These are phyloP conservation scores for Illadopsis cleaveri DNA, from an alignment of 2,113 vertebrate genomes.

Conservation along the genomic window DNA sequence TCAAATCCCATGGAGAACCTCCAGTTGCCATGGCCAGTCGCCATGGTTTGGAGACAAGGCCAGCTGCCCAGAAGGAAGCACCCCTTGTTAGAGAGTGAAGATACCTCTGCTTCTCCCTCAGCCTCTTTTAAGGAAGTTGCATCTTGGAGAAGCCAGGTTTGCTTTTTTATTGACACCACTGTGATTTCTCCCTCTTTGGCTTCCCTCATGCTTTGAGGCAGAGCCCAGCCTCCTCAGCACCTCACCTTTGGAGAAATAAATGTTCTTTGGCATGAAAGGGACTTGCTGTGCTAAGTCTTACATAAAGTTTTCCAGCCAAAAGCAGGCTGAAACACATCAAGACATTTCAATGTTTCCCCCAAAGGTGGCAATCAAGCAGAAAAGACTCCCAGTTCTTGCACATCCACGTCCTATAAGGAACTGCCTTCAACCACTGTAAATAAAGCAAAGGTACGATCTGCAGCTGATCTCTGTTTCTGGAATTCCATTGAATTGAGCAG, in stretches of 20 bases:
- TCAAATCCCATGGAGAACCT: background rate
- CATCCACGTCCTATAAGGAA: background rate
- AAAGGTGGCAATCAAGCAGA: background rate
- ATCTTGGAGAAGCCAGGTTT: background rate
- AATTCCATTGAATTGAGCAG: background rate
- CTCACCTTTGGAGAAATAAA: background rate
- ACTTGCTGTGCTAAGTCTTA: background rate
- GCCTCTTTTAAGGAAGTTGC: background rate
- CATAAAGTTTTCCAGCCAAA: background rate
- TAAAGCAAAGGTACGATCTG: background rate
- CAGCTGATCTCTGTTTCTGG: background rate
- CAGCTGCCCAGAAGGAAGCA: background rate
- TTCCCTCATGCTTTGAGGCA: background rate
- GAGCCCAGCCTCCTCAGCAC: background rate
- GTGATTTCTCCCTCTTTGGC: background rate
- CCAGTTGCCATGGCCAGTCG: accelerated
- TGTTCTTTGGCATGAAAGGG: background rate
- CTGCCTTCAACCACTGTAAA: background rate
- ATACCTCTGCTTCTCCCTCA: background rate
- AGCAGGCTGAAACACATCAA: background rate
- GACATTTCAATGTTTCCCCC: background rate
- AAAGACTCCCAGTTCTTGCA: background rate
- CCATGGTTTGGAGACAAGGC: accelerated
- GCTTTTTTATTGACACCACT: background rate
- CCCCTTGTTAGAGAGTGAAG: accelerated